Evolutionary conservation across 2,888 invertebrate genomes (phyloP).

Genomic region (Polyploca ridens): DNA sequence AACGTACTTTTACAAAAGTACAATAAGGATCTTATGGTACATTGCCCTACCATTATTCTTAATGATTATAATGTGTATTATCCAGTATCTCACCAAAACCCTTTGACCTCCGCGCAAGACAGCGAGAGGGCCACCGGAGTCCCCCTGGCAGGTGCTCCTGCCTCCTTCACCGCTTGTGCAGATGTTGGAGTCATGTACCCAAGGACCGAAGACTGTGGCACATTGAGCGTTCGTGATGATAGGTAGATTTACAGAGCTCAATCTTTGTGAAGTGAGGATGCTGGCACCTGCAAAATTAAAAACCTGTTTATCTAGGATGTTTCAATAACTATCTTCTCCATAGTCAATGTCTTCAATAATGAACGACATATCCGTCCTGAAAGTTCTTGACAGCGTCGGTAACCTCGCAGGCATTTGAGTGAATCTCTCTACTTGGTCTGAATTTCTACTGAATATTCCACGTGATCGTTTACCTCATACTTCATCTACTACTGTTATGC

Average conservation of each 20-base stretch:
- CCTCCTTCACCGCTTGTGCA: constrained; percentile 60
- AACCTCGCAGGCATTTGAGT: too few species aligned
- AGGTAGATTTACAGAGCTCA: constrained; percentile 53
- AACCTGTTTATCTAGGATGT: neutral
- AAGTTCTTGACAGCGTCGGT: too few species aligned
- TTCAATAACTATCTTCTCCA: neutral
- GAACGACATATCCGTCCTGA: too few species aligned
- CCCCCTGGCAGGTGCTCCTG: constrained; percentile 52
- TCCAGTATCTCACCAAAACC: constrained; percentile 33
- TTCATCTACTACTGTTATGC: too few species aligned
- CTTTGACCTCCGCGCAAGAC: constrained; percentile 19
- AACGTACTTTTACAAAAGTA: too few species aligned
- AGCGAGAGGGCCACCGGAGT: constrained; percentile 52
- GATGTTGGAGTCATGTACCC: constrained; percentile 45
- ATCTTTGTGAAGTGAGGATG: constrained; percentile 40
- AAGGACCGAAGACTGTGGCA: constrained; percentile 34
- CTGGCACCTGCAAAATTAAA: constrained; percentile 38
- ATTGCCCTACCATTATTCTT: neutral
- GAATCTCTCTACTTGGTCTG: too few species aligned
- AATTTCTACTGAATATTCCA: too few species aligned
- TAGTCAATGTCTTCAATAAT: too few species aligned
- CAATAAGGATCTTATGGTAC: too few species aligned
- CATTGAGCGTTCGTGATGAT: constrained; percentile 55
- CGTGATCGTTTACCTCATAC: too few species aligned
- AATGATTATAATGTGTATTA: neutral